A percentile compares a stretch with the other conserved stretches of the same genome.
These are phyloP conservation scores for Paramacrobiotus metropolitanus DNA, from an alignment of 1,140 invertebrate species.

Conservation along the genomic window DNA sequence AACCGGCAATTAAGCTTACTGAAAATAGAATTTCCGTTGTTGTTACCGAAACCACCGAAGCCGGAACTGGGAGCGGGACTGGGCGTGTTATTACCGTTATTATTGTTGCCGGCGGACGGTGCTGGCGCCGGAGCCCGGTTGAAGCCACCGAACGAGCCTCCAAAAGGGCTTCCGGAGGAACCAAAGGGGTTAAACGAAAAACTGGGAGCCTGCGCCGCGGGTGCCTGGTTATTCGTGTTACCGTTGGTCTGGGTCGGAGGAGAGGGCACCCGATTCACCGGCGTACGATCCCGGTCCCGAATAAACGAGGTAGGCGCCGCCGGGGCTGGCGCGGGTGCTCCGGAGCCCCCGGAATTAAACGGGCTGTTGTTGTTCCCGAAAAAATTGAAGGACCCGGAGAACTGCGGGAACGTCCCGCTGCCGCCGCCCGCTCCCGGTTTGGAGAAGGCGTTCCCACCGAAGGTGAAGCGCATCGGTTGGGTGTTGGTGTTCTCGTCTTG, in stretches of 20 bases:
- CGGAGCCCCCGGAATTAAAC: conserved; percentile 3
- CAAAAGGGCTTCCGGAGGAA: not conserved
- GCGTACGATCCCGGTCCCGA: not conserved
- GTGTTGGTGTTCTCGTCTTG: not conserved
- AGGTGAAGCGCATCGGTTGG: not conserved
- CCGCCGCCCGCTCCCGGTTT: not conserved
- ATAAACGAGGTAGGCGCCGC: conserved; percentile 5
- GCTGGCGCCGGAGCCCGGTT: not conserved
- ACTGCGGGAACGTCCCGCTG: not conserved
- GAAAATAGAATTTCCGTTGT: too few species aligned
- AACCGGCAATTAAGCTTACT: too few species aligned
- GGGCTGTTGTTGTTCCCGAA: not conserved
- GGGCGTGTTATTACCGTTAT: too few species aligned
- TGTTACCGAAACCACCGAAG: too few species aligned
- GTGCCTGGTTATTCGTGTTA: too few species aligned
- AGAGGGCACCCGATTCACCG: too few species aligned
- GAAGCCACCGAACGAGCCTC: not conserved
- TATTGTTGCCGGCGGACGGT: not conserved
- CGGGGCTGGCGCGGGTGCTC: conserved; percentile 11
- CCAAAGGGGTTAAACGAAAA: not conserved
- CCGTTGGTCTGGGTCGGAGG: too few species aligned
- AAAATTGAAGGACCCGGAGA: not conserved
- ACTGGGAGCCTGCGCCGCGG: too few species aligned
- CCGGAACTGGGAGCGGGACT: too few species aligned
- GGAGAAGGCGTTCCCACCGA: not conserved